Conservation (phyloP, 2,113 vertebrate genomes). For the Antennarius striatus region DNA sequence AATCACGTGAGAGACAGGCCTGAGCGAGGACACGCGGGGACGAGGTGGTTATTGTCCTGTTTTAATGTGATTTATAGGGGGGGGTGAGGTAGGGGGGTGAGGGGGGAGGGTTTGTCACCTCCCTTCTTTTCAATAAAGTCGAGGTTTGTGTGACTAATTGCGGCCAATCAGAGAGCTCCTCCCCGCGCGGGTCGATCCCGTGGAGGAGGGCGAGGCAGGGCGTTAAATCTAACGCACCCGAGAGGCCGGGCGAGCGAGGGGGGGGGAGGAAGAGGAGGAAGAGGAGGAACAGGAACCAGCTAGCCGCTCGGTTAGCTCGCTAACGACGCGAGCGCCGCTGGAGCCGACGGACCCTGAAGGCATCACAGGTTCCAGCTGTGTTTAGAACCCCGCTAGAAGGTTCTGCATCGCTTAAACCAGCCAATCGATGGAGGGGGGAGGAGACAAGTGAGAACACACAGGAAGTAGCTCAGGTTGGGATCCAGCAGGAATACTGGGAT, state of each 20-base stretch:
- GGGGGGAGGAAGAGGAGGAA: neutral
- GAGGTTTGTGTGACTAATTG: slow-evolving; percentile 38
- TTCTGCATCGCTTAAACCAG: no score
- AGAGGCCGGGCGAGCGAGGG: slow-evolving; percentile 4
- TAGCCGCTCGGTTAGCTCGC: no score
- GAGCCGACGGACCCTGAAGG: no score
- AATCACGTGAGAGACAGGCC: slow-evolving; percentile 71
- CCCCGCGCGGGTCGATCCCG: slow-evolving; percentile 26
- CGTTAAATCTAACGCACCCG: slow-evolving; percentile 57
- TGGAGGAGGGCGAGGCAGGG: slow-evolving; percentile 38
- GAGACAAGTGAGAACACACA: no score
- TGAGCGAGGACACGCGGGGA: slow-evolving; percentile 64
- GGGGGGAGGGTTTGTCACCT: slow-evolving; percentile 1
- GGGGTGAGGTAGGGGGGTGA: neutral
- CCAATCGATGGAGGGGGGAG: no score
- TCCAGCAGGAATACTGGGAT: no score
- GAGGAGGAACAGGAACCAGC: no score
- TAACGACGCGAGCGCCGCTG: no score
- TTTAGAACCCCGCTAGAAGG: no score
- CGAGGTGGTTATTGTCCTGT: slow-evolving; percentile 64
- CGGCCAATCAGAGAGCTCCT: slow-evolving; percentile 37
- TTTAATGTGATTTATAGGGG: slow-evolving; percentile 51
- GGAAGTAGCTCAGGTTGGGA: no score
- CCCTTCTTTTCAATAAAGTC: slow-evolving; percentile 6
- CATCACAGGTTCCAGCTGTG: no score